Evolutionary conservation across 1,140 invertebrate genomes (phyloP).

Genomic region (Leptinotarsa texana): DNA sequence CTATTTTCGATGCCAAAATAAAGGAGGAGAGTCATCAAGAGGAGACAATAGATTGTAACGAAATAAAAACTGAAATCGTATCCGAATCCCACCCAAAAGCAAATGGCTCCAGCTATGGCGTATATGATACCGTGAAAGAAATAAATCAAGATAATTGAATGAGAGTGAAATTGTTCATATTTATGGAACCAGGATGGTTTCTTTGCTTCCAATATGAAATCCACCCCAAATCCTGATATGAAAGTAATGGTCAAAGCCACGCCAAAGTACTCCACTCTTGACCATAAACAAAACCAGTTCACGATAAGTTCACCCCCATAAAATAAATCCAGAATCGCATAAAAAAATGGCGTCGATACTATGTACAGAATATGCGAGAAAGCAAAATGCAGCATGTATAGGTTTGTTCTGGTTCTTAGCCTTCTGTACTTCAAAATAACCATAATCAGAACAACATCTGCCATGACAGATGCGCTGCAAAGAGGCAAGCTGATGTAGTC

Average conservation of each 20-base stretch:
- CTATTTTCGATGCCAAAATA: neutral
- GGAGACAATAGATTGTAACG: slow-evolving; percentile 6
- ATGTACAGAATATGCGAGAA: slow-evolving; percentile 29
- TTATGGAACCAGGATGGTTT: slow-evolving; percentile 12
- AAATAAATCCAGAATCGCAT: slow-evolving; percentile 29
- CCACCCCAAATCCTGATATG: slow-evolving; percentile 27
- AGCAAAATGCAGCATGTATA: slow-evolving; percentile 35
- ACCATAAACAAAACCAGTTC: slow-evolving; percentile 30
- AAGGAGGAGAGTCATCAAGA: neutral
- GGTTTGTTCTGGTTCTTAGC: slow-evolving; percentile 34
- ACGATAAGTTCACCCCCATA: slow-evolving; percentile 13
- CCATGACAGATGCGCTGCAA: slow-evolving; percentile 21
- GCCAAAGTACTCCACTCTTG: slow-evolving; percentile 31
- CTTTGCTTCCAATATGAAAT: neutral
- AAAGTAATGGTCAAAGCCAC: slow-evolving; percentile 29
- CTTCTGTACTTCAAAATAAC: slow-evolving; percentile 33
- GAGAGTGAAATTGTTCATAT: neutral
- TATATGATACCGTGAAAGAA: slow-evolving; percentile 8
- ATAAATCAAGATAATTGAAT: slow-evolving; percentile 13
- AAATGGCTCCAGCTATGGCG: slow-evolving; percentile 10
- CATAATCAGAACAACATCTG: slow-evolving; percentile 31
- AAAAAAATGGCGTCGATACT: slow-evolving; percentile 17
- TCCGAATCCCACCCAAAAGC: slow-evolving; percentile 10
- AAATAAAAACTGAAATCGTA: slow-evolving; percentile 14
- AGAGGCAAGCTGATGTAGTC: slow-evolving; percentile 32